Conservation (phyloP, 2,888 invertebrate genomes). For the Acleris sparsana region DNA sequence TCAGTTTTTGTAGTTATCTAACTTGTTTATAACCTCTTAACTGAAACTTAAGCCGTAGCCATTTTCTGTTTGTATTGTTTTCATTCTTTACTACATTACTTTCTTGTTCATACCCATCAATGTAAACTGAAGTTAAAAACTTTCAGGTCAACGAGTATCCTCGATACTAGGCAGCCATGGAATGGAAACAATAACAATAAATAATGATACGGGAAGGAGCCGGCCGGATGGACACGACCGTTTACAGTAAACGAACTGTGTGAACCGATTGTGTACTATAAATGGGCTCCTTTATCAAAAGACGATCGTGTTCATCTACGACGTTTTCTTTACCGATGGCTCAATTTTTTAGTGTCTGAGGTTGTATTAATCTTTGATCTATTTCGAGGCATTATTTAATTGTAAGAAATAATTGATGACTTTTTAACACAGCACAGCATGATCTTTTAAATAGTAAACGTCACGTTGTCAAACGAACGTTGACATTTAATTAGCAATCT, state of each 20-base stretch:
- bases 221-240: constrained; percentile 44
- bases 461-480: no score
- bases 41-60: no score
- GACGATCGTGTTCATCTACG: constrained; percentile 29
- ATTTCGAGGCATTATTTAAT: no score
- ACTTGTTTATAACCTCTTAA: no score
- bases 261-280: constrained; percentile 37
- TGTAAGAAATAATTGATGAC: no score
- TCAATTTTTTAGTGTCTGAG: constrained; percentile 14
- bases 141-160: constrained; percentile 32
- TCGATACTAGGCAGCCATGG: constrained; percentile 43
- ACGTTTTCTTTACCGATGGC: constrained; percentile 23
- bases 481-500: no score
- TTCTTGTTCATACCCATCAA: background rate
- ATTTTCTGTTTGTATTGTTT: no score
- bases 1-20: no score
- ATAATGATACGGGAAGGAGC: constrained; percentile 61
- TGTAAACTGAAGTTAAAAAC: constrained; percentile 7
- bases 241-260: constrained; percentile 46
- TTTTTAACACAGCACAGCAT: no score
- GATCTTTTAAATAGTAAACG: no score
- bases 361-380: no score
- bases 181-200: constrained; percentile 71
- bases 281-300: constrained; percentile 34
- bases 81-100: no score